Evolutionary conservation across 2,888 invertebrate species (phyloP), one percentile per base, ranked within the genome.

Genomic region (Belgica antarctica): DNA sequence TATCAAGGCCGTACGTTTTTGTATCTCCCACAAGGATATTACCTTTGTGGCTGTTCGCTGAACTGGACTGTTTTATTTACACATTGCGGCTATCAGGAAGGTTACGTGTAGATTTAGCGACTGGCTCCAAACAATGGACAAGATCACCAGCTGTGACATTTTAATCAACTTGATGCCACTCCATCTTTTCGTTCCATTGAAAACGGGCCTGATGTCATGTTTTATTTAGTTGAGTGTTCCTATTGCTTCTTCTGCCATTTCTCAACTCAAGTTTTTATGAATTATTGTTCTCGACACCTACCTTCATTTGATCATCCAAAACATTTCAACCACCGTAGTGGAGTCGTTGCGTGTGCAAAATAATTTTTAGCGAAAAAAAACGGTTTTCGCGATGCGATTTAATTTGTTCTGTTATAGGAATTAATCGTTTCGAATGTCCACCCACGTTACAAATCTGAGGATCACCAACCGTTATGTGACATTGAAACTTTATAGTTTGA

Each of bases 271-370:
- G 17, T 10, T 59, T 59, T 27, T 3, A 59, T 10, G 24, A 19
- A 25, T 59, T 59, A 59, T 59, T 59, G 12, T 59, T 59, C 59
- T 59, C 15, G 59, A 59, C 59, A 59, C 59, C 59, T 59, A 59
- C 59, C 59, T 27, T 31, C 41, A n/a, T 41, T 41, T 15, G 31
- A 31, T 31, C 3, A n/a, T 4, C 41, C 15, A 19, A 22, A 4
- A 59, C n/a, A n/a, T 59, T 27, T 59, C 59, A 27, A 27, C 27
- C 59, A 59, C 5, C 12, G 3, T 3, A 59, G 27, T 22, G 4
- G 12, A 52, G 27, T 4, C 27, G 59, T 59, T 59, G 59, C 59
- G 59, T 59, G 59, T 59, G 59, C 59, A 59, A 59, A 59, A 52
- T 34, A 8, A 52, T 22, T 7, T 17, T 12, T n/a, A 15, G 8